A percentile compares a stretch with the other conserved stretches of the same genome.
Evolutionary conservation across 53 echinoderm and acorn worm genomes (phyloP).

Genomic region (Luidia sarsii): DNA sequence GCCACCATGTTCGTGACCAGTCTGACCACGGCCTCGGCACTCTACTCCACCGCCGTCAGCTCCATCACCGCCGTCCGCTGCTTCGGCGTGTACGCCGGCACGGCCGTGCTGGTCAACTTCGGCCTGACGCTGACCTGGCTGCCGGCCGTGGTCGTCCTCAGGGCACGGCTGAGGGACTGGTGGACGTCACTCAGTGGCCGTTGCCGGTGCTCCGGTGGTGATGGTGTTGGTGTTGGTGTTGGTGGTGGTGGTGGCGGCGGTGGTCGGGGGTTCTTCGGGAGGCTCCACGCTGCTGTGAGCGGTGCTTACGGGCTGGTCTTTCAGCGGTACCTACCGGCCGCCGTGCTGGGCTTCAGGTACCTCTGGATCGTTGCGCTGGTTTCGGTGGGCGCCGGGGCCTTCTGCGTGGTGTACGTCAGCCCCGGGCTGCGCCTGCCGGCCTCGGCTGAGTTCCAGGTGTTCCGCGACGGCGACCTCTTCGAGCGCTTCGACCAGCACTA

Average conservation of each 20-base stretch:
- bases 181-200: not conserved
- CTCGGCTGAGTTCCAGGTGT: slow-evolving; percentile 76
- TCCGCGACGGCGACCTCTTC: slow-evolving; percentile 62
- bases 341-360: slow-evolving; percentile 71
- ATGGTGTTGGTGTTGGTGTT: too few relatives aligned
- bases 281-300: not conserved
- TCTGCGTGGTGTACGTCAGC: slow-evolving; percentile 63
- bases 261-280: not conserved
- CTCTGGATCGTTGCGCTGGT: slow-evolving; percentile 68
- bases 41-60: slow-evolving; percentile 70
- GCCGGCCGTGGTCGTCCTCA: slow-evolving; percentile 76
- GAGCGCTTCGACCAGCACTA: slow-evolving; percentile 71
- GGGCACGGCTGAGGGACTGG: slow-evolving; percentile 52
- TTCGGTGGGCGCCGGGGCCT: slow-evolving; percentile 64
- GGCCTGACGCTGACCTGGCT: slow-evolving; percentile 84
- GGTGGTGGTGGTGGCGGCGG: too few relatives aligned
- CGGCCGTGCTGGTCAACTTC: slow-evolving; percentile 82
- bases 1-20: slow-evolving; percentile 93
- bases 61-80: slow-evolving; percentile 87
- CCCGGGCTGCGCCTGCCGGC: slow-evolving; percentile 73
- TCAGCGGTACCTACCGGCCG: slow-evolving; percentile 38
- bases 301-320: slow-evolving; percentile 2
- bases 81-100: slow-evolving; percentile 84
- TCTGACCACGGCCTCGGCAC: slow-evolving; percentile 83
- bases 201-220: too few relatives aligned